phyloP scores from a whole-genome alignment of 2,797 vertebrate species.

The Myotis daubentonii region DNA sequence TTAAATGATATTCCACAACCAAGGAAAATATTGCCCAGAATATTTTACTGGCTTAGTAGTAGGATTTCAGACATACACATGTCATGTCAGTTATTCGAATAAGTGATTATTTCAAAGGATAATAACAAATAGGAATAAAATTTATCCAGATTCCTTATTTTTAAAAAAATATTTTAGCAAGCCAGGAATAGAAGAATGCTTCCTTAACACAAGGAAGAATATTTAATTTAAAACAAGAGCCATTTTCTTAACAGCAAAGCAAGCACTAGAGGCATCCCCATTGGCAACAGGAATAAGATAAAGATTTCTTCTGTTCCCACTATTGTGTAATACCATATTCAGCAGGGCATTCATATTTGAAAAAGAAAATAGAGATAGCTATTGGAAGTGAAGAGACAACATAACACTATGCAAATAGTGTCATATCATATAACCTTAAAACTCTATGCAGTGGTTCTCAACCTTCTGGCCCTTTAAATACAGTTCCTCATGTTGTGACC shows the following conservation, averaged over 20 bases:
- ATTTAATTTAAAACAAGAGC: not conserved
- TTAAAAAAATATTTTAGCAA: not conserved
- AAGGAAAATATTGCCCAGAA: not conserved
- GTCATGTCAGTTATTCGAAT: not conserved
- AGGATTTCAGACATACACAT: not conserved
- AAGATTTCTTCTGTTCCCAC: not conserved
- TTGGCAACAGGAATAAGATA: not conserved
- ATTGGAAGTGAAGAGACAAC: not conserved
- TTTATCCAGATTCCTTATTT: constrained; percentile 20
- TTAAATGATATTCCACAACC: not conserved
- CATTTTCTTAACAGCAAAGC: not conserved
- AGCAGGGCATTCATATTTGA: not conserved
- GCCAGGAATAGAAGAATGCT: not conserved
- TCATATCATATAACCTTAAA: not conserved
- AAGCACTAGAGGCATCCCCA: not conserved
- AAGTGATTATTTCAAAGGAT: constrained; percentile 24
- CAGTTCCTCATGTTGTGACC: too few species aligned
- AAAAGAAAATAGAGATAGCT: not conserved
- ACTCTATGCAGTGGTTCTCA: not conserved
- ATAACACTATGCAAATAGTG: not conserved
- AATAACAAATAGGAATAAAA: not conserved
- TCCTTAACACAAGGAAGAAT: not conserved
- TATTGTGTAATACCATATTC: not conserved
- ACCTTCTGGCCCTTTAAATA: too few species aligned
- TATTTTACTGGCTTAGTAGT: not conserved